Base-by-base conservation (phyloP, 2,797 vertebrate species). In the Balearica regulorum region DNA sequence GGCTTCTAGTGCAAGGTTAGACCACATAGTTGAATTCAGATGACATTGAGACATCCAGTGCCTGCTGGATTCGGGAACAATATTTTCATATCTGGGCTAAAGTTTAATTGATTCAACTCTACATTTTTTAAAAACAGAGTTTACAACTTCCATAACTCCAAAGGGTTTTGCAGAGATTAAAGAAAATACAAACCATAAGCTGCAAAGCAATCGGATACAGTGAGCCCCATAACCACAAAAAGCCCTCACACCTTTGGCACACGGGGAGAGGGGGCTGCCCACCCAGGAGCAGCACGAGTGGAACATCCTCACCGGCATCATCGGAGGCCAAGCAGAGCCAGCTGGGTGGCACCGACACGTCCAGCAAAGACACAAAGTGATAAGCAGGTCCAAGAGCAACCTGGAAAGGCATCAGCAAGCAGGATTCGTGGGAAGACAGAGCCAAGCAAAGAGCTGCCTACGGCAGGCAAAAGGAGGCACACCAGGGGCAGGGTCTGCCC, bases 401-500 rank as follows among this genome's bases (percentile, higher is more conserved):
- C 21, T 16, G 8, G 20, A 31, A 19, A 28, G 8, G 4, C 11
- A n/a, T 1, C 53, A 43, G 16, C 14, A 24, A 44, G 11, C 1
- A 2, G 7, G 11, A 46, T 5, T 5, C 22, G 21, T 4, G 1
- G 0, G 4, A 19, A 60, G 4, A 29, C 0, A 17, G 4, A 1
- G 2, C 21, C 18, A 3, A 75, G 7, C 16, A 54, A 26, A 39
- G 1, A 80, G 1, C 16, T 39, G 5, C 24, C 29, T 9, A 8
- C 29, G 39, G 6, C 22, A 41, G 3, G 13, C 3, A n/a, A 10
- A 19, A 16, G 28, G 15, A 0, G 15, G 6, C 1, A 0, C 0
- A 0, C 0, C 2, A 8, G 4, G 3, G 0, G 0, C 51, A 29
- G 9, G 2, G 24, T 61, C 14, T 82, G 48, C 35, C 66, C 16